These are phyloP conservation scores for Drosophila sordidula DNA, from an alignment of 2,888 invertebrate species.

Conservation along the genomic window DNA sequence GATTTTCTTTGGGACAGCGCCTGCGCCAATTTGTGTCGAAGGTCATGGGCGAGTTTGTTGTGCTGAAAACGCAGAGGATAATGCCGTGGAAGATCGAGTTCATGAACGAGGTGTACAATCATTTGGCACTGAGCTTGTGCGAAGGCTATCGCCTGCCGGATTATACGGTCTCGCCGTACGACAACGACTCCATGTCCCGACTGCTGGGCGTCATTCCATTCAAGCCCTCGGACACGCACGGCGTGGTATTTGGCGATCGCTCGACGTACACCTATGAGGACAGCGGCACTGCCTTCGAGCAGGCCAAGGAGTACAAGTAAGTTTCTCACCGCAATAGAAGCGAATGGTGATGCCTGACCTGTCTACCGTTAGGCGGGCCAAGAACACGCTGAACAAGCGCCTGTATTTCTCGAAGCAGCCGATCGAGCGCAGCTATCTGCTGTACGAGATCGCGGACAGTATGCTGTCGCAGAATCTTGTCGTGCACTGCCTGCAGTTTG, in stretches of 20 bases:
- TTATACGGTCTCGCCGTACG: conserved; percentile 50
- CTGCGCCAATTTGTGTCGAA: conserved; percentile 57
- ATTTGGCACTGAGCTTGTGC: conserved; percentile 61
- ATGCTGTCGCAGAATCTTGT: conserved; percentile 57
- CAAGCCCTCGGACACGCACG: conserved; percentile 35
- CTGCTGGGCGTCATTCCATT: conserved; percentile 40
- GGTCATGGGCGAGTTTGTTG: conserved; percentile 64
- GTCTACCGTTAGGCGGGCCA: not conserved
- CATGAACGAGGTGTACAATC: conserved; percentile 73
- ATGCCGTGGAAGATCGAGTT: conserved; percentile 75
- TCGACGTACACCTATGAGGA: conserved; percentile 36
- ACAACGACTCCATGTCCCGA: conserved; percentile 51
- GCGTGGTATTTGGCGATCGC: conserved; percentile 50
- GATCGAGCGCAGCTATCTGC: conserved; percentile 67
- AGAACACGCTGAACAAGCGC: conserved; percentile 48
- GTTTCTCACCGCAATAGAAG: no score
- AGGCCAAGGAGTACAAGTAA: conserved; percentile 37
- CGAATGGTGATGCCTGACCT: no score
- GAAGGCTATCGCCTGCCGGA: conserved; percentile 52
- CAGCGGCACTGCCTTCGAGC: conserved; percentile 3
- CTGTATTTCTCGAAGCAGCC: conserved; percentile 55
- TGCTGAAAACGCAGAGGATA: conserved; percentile 61
- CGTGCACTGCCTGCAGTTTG: conserved; percentile 35
- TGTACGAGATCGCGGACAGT: conserved; percentile 64
- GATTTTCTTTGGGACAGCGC: conserved; percentile 26